Evolutionary conservation across 2,888 invertebrate genomes (phyloP).

Genomic region (Andrena camellia): DNA sequence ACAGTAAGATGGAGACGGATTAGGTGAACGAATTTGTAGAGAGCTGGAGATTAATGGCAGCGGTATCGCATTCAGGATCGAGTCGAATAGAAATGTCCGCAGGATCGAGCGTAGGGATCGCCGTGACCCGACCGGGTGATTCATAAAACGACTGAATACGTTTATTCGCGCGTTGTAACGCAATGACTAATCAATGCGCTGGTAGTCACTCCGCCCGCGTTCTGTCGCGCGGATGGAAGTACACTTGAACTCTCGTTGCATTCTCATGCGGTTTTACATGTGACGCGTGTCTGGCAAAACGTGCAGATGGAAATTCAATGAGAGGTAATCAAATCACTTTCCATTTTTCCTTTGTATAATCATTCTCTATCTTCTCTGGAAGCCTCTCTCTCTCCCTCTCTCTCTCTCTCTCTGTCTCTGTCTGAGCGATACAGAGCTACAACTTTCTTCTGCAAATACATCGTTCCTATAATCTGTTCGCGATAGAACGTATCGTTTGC

Average conservation of each 20-base stretch:
- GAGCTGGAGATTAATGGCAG: background rate
- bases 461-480: slow-evolving; percentile 5
- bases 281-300: slow-evolving; percentile 32
- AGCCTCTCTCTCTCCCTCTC: too few relatives aligned
- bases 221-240: slow-evolving; percentile 31
- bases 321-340: slow-evolving; percentile 5
- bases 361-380: too few relatives aligned
- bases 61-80: background rate
- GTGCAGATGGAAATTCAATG: background rate
- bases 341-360: too few relatives aligned
- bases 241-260: slow-evolving; percentile 52
- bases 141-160: slow-evolving; percentile 48
- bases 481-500: slow-evolving; percentile 23
- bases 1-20: background rate
- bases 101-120: slow-evolving; percentile 1
- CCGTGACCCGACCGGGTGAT: slow-evolving; percentile 35
- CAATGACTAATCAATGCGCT: slow-evolving; percentile 54
- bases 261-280: slow-evolving; percentile 24
- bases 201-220: slow-evolving; percentile 18
- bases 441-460: background rate
- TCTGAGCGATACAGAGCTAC: background rate
- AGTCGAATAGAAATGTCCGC: background rate
- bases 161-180: slow-evolving; percentile 55
- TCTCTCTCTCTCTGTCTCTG: background rate
- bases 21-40: slow-evolving; percentile 29